phyloP scores from a whole-genome alignment of 2,888 invertebrate genomes.

The Epistrophella euchroma region DNA sequence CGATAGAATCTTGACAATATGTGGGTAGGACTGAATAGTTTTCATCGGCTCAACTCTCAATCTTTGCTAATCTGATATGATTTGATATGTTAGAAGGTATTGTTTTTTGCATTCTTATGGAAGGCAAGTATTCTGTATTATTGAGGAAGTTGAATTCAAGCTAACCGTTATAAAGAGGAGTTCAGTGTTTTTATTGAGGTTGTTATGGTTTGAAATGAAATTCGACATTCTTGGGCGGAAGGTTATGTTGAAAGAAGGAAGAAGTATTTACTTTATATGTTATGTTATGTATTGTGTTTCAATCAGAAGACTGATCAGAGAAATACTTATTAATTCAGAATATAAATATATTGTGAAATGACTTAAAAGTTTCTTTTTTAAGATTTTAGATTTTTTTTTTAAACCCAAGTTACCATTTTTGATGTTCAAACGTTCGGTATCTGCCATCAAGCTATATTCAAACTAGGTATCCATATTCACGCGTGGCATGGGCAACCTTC shows the following conservation, averaged over 20 bases:
- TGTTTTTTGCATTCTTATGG: conserved; percentile 46
- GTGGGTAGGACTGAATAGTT: conserved; percentile 61
- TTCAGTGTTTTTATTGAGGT: conserved; percentile 23
- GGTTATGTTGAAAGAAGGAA: background rate
- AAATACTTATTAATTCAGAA: too few species aligned
- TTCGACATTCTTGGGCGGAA: background rate
- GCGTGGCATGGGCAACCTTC: too few species aligned
- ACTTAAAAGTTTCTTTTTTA: too few species aligned
- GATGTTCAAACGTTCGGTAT: too few species aligned
- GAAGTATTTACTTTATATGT: too few species aligned
- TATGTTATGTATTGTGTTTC: too few species aligned
- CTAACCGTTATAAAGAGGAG: conserved; percentile 45
- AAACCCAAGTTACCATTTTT: too few species aligned
- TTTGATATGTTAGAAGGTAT: conserved; percentile 49
- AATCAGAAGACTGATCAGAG: too few species aligned
- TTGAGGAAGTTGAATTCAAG: conserved; percentile 45
- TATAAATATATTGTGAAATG: too few species aligned
- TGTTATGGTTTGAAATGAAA: background rate
- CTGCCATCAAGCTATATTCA: too few species aligned
- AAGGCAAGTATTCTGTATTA: background rate
- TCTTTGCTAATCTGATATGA: conserved; percentile 59
- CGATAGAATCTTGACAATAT: conserved; percentile 60
- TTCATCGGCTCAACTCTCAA: conserved; percentile 14
- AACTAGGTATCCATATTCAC: too few species aligned
- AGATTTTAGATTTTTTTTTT: too few species aligned